These are phyloP conservation scores for Ceratosolen fusciceps DNA, from an alignment of 1,140 invertebrate species.

Conservation along the genomic window DNA sequence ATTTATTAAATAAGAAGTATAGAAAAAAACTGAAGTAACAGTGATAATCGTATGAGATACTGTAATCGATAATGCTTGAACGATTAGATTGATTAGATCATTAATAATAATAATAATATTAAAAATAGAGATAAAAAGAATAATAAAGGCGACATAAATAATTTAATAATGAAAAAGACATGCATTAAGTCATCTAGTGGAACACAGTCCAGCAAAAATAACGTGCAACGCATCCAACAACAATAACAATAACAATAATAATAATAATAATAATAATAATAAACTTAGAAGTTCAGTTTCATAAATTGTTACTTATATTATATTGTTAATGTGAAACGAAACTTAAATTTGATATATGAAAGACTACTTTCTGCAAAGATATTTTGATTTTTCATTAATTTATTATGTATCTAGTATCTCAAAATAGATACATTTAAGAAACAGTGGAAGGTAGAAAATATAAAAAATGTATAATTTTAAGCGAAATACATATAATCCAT, in stretches of 20 bases:
- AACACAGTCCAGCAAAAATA: conserved; percentile 29
- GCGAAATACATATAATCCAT: conserved; percentile 40
- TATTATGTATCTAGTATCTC: too few species aligned
- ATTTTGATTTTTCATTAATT: too few species aligned
- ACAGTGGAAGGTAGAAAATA: conserved; percentile 42
- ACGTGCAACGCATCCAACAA: conserved; percentile 45
- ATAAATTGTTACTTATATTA: too few species aligned
- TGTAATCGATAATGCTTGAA: conserved; percentile 7
- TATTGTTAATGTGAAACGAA: too few species aligned
- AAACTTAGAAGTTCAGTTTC: too few species aligned
- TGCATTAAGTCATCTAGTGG: conserved; percentile 27
- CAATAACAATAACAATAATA: conserved; percentile 50
- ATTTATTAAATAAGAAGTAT: not conserved
- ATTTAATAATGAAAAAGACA: conserved; percentile 39
- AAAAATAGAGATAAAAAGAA: conserved; percentile 12
- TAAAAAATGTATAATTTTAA: conserved; percentile 32
- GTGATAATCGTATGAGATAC: not conserved
- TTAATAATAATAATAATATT: conserved; percentile 40
- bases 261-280: conserved; percentile 50
- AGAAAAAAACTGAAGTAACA: conserved; percentile 1
- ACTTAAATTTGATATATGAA: too few species aligned
- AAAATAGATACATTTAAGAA: conserved; percentile 46
- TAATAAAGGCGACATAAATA: conserved; percentile 36
- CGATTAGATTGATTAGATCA: conserved; percentile 7
- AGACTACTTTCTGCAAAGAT: too few species aligned